Evolutionary conservation across 2,113 vertebrate species (phyloP).

Genomic region (Lasiurus cinereus): DNA sequence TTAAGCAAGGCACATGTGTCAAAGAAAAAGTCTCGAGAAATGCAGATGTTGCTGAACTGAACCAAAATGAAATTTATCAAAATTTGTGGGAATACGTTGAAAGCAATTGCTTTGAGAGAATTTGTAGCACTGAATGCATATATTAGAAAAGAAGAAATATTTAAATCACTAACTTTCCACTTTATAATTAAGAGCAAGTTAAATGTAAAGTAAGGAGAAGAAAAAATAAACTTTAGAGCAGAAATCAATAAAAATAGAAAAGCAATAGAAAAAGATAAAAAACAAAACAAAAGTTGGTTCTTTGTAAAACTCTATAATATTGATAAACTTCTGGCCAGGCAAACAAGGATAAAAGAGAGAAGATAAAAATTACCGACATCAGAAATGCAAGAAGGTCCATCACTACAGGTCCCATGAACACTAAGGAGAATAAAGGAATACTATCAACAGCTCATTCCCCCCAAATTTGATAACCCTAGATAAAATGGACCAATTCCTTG

Average conservation of each 20-base stretch:
- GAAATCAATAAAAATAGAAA: background rate
- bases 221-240: background rate
- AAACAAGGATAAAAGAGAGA: background rate
- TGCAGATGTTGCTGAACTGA: background rate
- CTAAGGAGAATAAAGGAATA: background rate
- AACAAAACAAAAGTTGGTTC: background rate
- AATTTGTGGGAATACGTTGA: constrained; percentile 15
- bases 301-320: background rate
- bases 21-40: background rate
- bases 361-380: background rate
- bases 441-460: background rate
- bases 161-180: background rate
- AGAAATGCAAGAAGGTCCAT: background rate
- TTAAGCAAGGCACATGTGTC: background rate
- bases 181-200: background rate
- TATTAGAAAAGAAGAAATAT: constrained; percentile 5
- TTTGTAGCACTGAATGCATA: background rate
- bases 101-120: background rate
- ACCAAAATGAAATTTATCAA: background rate
- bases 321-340: background rate
- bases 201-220: background rate
- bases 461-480: background rate
- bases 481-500: background rate
- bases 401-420: background rate
- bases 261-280: background rate